Percentiles rank a stretch among this genome's conserved stretches.
These are phyloP conservation scores for Caranx ignobilis DNA, from an alignment of 2,113 vertebrate species.

Conservation along the genomic window DNA sequence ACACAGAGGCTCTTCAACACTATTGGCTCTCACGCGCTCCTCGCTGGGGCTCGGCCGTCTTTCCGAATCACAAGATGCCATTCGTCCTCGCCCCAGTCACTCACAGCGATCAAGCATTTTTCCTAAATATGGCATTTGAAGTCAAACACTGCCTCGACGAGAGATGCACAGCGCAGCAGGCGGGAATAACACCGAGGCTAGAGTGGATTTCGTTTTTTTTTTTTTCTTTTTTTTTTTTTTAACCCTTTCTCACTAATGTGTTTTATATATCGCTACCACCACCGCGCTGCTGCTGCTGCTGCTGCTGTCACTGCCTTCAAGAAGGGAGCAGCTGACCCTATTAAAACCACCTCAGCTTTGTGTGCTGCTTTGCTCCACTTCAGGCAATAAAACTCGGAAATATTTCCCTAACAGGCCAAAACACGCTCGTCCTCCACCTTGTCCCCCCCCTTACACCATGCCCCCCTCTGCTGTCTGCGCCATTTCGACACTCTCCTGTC, in stretches of 20 bases:
- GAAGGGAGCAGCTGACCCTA: not conserved
- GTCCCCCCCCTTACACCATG: not conserved
- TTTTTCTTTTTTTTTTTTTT: not conserved
- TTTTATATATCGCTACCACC: conserved; percentile 29
- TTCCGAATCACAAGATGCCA: conserved; percentile 46
- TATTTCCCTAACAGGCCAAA: not conserved
- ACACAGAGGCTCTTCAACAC: conserved; percentile 2
- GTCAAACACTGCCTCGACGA: conserved; percentile 63
- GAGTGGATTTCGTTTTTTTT: not conserved
- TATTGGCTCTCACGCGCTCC: conserved; percentile 78
- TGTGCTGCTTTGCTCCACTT: conserved; percentile 1
- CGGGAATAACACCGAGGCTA: conserved; percentile 32
- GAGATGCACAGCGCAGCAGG: conserved; percentile 37
- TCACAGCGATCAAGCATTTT: conserved; percentile 62
- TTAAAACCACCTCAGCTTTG: not conserved
- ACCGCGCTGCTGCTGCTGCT: no score
- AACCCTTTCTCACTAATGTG: not conserved
- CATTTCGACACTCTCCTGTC: conserved; percentile 16
- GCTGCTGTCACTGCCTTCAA: not conserved
- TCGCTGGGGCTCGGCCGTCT: conserved; percentile 38
- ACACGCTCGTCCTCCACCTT: not conserved
- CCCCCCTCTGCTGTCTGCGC: conserved; percentile 11
- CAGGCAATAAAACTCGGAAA: conserved; percentile 3
- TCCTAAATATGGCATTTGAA: conserved; percentile 74
- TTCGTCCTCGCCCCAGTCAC: conserved; percentile 73